Base-by-base conservation (phyloP, 2,888 invertebrate genomes). In the Hyles lineata region DNA sequence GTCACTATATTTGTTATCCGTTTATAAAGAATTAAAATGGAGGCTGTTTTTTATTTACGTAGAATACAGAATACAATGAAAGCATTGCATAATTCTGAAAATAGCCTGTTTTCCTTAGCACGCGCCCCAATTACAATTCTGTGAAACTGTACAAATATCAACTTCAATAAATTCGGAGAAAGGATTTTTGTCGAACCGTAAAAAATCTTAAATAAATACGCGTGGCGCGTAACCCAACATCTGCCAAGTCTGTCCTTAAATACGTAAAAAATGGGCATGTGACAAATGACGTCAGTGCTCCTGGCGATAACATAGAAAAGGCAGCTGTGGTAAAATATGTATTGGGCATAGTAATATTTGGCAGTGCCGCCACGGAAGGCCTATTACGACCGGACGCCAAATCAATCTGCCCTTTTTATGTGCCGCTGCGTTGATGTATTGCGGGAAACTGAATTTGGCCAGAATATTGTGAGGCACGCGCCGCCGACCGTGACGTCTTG, bases 401-500 rank as follows among this genome's bases (percentile, higher is more conserved):
- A 67, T 67, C 67, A 67, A 67, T 67, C 67, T 50, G 23, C 50
- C 23, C 3, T 43, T 23, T 67, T 67, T 50, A 67, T 67, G 50
- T 50, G 67, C 50, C 15, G 50, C 43, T 43, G 19, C 8, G 29
- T 67, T 67, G 67, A 67, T 50, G 50, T 67, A 50, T 50, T 67
- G 55, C 43, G 43, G 67, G 67, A 21, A 67, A 50, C 43, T 67
- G 50, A 23, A 23, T 67, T 67, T 43, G 5, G 23, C 2, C 43
- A 23, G 29, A 62, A 32, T 67, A 43, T 43, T 50, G 23, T 43
- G 43, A 2, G 2, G 35, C 11, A 17, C 5, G 43, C 17, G 61
- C 21, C 21, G 32, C n/a, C 7, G n/a, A 55, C n/a, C 55, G 55
- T 7, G 55, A 43, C 43, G 43, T 43, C 43, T 43, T 43, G 1